Evolutionary conservation across 2,113 vertebrate genomes (phyloP), one percentile per base, ranked within the genome.

Genomic region (Podiceps cristatus): DNA sequence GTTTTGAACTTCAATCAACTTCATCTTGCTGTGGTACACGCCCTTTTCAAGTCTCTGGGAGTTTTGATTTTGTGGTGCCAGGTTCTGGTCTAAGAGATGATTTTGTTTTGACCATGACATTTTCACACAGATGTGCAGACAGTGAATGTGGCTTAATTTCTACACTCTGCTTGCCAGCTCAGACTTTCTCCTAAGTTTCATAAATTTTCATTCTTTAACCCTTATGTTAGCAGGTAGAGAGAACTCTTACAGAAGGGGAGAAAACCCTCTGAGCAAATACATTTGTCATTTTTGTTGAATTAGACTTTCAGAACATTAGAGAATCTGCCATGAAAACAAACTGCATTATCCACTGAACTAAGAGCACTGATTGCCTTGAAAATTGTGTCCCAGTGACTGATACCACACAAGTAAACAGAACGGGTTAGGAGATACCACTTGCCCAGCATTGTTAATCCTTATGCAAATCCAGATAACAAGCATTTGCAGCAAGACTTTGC

Each of bases 381-480:
- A 95, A 85, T 50, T 56, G 19, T 82, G 82, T 90, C 74, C 77
- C 45, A 72, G n/a, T 78, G 84, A 75, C 45, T 85, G 78, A 58
- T 83, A 84, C 1, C 7, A 4, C 85, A 66, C 33, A 92, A 90
- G 74, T 72, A 92, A 94, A 94, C 79, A 66, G 78, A 91, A 91
- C 76, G 45, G 52, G 42, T 78, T 93, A 90, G 82, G 53, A 86
- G 75, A 71, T 82, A 73, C 59, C 58, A 53, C 58, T 90, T 96
- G 67, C 81, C 66, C 92, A 87, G 94, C 79, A 90, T 7, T 50
- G 64, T 58, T 81, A 81, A 94, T 93, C 53, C 63, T 79, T 74
- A 96, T 53, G 73, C 66, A 76, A 69, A 91, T 88, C 40, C 37
- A 40, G 86, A 25, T 78, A 92, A 95, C 29, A 96, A 96, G 90